Conservation (phyloP, 2,113 vertebrate genomes). For the Cervus canadensis region DNA sequence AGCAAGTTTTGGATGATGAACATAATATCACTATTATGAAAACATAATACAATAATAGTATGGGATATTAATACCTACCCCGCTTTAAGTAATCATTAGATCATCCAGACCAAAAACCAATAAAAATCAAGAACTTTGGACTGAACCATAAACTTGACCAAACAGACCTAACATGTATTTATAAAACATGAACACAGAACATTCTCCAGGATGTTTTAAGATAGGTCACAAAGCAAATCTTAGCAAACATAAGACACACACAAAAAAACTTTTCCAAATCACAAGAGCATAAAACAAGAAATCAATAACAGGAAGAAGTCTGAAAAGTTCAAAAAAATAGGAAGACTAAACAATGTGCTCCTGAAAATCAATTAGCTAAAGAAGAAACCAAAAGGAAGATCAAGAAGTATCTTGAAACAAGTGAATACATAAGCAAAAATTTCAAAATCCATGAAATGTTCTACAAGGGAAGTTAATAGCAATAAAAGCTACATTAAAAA, state of each 20-base stretch:
- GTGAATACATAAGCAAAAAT: neutral
- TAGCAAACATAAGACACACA: neutral
- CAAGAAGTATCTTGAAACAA: neutral
- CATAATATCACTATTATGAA: neutral
- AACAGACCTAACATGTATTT: neutral
- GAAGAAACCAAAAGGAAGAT: neutral
- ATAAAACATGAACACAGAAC: neutral
- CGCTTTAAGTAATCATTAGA: neutral
- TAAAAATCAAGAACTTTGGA: neutral
- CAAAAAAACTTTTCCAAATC: neutral
- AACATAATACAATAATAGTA: neutral
- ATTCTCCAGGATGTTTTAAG: neutral
- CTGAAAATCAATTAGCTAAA: neutral
- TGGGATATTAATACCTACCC: neutral
- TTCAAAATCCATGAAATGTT: neutral
- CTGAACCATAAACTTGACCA: neutral
- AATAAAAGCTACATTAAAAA: neutral
- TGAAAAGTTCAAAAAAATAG: neutral
- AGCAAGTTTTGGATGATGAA: slow-evolving; percentile 16
- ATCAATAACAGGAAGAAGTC: neutral
- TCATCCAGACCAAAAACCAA: neutral
- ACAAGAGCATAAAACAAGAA: neutral
- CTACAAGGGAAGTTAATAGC: neutral
- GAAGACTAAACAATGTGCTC: neutral
- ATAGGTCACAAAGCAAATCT: neutral